Conservation (phyloP, 2,113 vertebrate species). For the Ornithorhynchus anatinus region DNA sequence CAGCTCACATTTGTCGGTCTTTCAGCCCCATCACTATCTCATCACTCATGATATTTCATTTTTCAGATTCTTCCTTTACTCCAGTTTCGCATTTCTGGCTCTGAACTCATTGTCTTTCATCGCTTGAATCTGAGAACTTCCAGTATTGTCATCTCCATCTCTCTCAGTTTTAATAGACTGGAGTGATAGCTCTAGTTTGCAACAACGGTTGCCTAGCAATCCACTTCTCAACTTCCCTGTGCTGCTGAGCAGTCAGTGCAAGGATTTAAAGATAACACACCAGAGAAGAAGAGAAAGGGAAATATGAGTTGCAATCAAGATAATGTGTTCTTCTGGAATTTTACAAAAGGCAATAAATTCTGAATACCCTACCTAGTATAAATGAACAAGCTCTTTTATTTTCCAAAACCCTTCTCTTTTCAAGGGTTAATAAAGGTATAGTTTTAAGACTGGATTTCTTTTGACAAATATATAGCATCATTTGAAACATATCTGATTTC, state of each 20-base stretch:
- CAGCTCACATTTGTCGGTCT: neutral
- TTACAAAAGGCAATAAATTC: neutral
- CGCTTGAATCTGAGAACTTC: constrained; percentile 4
- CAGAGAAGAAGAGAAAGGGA: constrained; percentile 17
- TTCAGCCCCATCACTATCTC: neutral
- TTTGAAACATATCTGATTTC: too few relatives aligned
- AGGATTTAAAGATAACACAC: neutral
- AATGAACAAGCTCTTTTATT: neutral
- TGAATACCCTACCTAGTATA: too few relatives aligned
- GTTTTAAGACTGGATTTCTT: neutral
- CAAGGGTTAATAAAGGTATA: neutral
- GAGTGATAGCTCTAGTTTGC: constrained; percentile 36
- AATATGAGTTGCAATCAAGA: constrained; percentile 16
- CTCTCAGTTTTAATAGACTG: neutral
- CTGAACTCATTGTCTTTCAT: neutral
- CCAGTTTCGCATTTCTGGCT: neutral
- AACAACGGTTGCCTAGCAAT: constrained; percentile 65
- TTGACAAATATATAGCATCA: neutral
- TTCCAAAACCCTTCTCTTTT: neutral
- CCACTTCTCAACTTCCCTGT: constrained; percentile 36
- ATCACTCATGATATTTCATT: neutral
- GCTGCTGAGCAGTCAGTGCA: constrained; percentile 31
- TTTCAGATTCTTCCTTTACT: constrained; percentile 18
- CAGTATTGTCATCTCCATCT: neutral
- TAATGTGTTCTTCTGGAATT: neutral